phyloP scores from a whole-genome alignment of 2,113 vertebrate genomes.

The Mus spicilegus region DNA sequence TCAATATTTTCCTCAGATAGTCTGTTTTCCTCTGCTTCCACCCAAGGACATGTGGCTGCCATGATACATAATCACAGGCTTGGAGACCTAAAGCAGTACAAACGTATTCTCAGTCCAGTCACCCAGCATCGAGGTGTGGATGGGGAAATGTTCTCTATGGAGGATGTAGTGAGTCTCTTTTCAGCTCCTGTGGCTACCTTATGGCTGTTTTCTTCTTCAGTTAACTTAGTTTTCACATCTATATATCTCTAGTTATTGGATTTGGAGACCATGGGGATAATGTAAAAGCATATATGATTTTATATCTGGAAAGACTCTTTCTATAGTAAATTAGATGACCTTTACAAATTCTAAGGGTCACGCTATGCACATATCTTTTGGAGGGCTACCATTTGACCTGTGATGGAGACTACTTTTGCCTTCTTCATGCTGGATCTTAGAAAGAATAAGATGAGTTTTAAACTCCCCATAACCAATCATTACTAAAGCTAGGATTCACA shows the following conservation, averaged over 20 bases:
- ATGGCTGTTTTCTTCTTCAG: not conserved
- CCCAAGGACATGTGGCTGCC: not conserved
- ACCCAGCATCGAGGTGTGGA: not conserved
- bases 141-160: not conserved
- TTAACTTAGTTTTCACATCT: not conserved
- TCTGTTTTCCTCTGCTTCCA: not conserved
- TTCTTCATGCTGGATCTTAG: not conserved
- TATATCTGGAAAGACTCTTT: not conserved
- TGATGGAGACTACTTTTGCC: not conserved
- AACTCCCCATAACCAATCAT: not conserved
- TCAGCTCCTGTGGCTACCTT: not conserved
- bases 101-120: not conserved
- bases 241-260: not conserved
- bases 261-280: not conserved
- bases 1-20: conserved; percentile 35
- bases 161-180: not conserved
- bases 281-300: not conserved
- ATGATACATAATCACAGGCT: not conserved
- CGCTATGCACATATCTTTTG: not conserved
- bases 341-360: not conserved
- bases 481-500: not conserved
- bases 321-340: not conserved
- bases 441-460: not conserved
- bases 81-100: not conserved
- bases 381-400: not conserved